Evolutionary conservation across 2,113 vertebrate genomes (phyloP), one percentile per base, ranked within the genome.

Genomic region (Leucopternis melanops): DNA sequence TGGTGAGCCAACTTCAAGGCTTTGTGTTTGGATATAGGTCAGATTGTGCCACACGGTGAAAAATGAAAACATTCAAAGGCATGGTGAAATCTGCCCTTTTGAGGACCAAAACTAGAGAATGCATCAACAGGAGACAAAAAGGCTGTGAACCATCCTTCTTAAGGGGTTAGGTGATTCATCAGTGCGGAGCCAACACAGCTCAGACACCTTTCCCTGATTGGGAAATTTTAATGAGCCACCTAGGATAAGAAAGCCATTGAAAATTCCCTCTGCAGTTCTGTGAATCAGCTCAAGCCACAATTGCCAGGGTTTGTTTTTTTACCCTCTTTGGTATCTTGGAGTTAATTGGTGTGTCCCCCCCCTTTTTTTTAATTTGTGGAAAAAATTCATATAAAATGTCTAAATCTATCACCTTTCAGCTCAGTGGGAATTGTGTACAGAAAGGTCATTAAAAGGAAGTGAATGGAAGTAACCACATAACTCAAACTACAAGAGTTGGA

Each of bases 181-280:
- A 82, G 54, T 84, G 82, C 1, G 2, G 75, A 88, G 67, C 62
- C 0, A 7, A 82, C 90, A 93, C 70, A 92, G 93, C 94, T 93
- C 92, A 95, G 90, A 79, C 88, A 93, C 88, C 92, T 90, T 78
- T 90, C 55, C n/a, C 75, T 94, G 95, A 96, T 96, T 97, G 94
- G 85, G 92, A 96, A 96, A 94, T 93, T 96, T 97, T 96, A 97
- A 97, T 97, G 96, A 96, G 95, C 67, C 82, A 88, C 92, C 78
- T 90, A 92, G 88, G 88, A 97, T 78, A 50, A 94, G 75, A 96
- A 96, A 95, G 55, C 32, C 75, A 86, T 78, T 83, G 94, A 96
- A 96, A 94, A 90, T 77, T 90, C 85, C 59, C 82, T 91, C 85
- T 69, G 79, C 92, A 77, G 88, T 86, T 94, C 94, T 86, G 79